Conservation (phyloP, 1,140 invertebrate genomes). For the Drosophila pandora region DNA sequence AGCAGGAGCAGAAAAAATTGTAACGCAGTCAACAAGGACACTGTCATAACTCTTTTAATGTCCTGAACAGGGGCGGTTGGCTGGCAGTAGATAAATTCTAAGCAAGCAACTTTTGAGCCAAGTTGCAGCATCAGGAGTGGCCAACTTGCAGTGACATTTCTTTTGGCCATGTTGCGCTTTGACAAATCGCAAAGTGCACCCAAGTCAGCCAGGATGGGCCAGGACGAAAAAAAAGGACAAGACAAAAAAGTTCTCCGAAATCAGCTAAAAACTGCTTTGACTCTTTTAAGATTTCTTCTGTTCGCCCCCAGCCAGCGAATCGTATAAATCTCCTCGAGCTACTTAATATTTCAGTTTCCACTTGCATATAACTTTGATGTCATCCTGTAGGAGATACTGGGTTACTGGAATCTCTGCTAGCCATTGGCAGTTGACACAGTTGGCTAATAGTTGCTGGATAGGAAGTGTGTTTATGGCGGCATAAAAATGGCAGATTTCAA, state of each 20-base stretch:
- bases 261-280: constrained; percentile 41
- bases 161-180: constrained; percentile 52
- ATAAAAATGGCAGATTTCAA: neutral
- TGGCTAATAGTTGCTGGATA: neutral
- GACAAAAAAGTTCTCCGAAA: constrained; percentile 24
- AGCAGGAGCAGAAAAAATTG: constrained; percentile 37
- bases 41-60: constrained; percentile 82
- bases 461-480: neutral
- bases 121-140: constrained; percentile 39
- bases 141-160: constrained; percentile 71
- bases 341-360: constrained; percentile 65
- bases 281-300: constrained; percentile 52
- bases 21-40: constrained; percentile 76
- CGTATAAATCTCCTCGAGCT: constrained; percentile 63
- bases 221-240: neutral
- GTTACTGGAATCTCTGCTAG: neutral
- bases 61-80: constrained; percentile 35
- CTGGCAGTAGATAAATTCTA: constrained; percentile 81
- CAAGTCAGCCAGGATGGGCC: constrained; percentile 30
- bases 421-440: constrained; percentile 63
- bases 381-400: constrained; percentile 7
- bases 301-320: constrained; percentile 15
- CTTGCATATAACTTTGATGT: constrained; percentile 16
- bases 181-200: constrained; percentile 72
- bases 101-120: constrained; percentile 73